Conservation (phyloP, 2,797 vertebrate species). For the Salarias fasciatus region DNA sequence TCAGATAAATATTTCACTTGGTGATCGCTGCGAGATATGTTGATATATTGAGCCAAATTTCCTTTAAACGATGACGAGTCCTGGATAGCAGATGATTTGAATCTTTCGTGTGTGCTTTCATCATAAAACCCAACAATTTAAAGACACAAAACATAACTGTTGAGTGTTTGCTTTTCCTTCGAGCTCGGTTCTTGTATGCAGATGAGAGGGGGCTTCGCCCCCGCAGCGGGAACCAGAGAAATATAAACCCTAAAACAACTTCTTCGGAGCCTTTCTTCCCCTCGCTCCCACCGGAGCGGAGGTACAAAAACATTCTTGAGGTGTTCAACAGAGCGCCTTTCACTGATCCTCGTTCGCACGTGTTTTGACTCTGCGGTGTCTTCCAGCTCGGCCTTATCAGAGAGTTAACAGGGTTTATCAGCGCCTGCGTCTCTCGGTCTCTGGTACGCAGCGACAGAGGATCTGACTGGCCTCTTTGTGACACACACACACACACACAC, state of each 20-base stretch:
- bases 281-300: conserved; percentile 27
- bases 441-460: conserved; percentile 11
- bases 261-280: conserved; percentile 10
- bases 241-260: conserved; percentile 63
- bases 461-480: conserved; percentile 42
- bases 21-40: too few relatives aligned
- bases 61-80: conserved; percentile 7
- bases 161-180: conserved; percentile 66
- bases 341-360: conserved; percentile 17
- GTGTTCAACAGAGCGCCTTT: conserved; percentile 48
- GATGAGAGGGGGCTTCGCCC: conserved; percentile 43
- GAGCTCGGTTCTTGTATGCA: conserved; percentile 35
- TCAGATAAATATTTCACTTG: too few relatives aligned
- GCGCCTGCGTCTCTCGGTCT: conserved; percentile 26
- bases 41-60: conserved; percentile 2
- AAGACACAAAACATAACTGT: conserved; percentile 56
- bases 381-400: conserved; percentile 52
- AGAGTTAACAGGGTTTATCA: conserved; percentile 56
- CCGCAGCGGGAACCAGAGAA: conserved; percentile 37
- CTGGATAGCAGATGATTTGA: conserved; percentile 39
- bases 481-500: conserved; percentile 20
- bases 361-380: conserved; percentile 63
- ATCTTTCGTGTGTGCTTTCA: conserved; percentile 39
- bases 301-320: conserved; percentile 59
- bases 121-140: conserved; percentile 64